Conservation (phyloP, 2,113 vertebrate genomes). For the Pogonocichla stellata region DNA sequence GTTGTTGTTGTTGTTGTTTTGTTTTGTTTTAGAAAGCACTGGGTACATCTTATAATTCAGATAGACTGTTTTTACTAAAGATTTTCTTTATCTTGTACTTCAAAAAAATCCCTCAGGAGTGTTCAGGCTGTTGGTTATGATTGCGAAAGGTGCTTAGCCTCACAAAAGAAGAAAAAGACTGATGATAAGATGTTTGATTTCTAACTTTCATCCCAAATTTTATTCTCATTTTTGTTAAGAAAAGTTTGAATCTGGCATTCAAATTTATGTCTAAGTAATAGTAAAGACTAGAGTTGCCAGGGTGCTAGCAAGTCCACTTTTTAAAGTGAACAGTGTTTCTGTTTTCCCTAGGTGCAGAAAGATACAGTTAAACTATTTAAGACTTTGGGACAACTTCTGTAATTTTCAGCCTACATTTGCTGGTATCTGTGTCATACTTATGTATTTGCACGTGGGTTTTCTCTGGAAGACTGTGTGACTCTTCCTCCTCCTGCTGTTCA, state of each 20-base stretch:
- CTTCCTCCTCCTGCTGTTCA: constrained; percentile 6
- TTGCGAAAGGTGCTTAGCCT: not conserved
- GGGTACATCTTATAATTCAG: not conserved
- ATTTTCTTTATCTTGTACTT: not conserved
- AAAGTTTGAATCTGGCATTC: not conserved
- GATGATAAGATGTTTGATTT: not conserved
- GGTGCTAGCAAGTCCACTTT: not conserved
- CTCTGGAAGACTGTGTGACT: not conserved
- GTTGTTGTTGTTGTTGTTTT: not conserved
- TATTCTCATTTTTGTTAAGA: not conserved
- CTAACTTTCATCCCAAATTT: not conserved
- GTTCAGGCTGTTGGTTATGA: not conserved
- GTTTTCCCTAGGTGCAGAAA: not conserved
- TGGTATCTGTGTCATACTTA: not conserved
- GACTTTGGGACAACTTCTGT: not conserved
- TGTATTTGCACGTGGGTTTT: not conserved
- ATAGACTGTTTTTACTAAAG: not conserved
- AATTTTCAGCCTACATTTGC: not conserved
- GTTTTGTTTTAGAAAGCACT: not conserved
- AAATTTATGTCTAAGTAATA: not conserved
- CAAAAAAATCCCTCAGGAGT: not conserved
- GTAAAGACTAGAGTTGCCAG: not conserved
- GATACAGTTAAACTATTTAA: not conserved
- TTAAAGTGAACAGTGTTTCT: not conserved
- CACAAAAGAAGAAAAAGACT: not conserved